Percentiles rank a stretch among this genome's conserved stretches.
phyloP scores from a whole-genome alignment of 2,888 invertebrate genomes.

The Octodonta nipae region DNA sequence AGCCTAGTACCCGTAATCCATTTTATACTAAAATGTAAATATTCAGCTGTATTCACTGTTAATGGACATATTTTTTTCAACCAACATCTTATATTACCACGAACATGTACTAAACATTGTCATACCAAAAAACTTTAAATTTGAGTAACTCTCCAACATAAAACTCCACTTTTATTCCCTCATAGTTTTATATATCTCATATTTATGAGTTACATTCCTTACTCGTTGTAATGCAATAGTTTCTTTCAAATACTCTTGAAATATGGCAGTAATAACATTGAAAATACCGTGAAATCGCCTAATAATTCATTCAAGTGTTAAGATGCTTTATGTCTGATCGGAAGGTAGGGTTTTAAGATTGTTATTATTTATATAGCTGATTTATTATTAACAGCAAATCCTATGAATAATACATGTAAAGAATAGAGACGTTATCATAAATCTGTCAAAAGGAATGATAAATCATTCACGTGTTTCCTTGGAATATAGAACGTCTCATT shows the following conservation, averaged over 20 bases:
- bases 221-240: conserved; percentile 10
- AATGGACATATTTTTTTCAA: too few species aligned
- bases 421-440: conserved; percentile 15
- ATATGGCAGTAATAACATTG: conserved; percentile 16
- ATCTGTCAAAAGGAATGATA: conserved; percentile 14
- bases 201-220: conserved; percentile 10
- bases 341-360: not conserved
- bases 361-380: conserved; percentile 11
- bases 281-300: conserved; percentile 14
- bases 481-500: too few species aligned
- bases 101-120: too few species aligned
- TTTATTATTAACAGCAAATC: conserved; percentile 13
- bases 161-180: too few species aligned
- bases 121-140: too few species aligned
- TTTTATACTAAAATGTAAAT: too few species aligned
- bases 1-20: too few species aligned
- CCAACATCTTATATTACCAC: too few species aligned
- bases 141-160: too few species aligned
- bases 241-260: conserved; percentile 13
- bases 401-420: conserved; percentile 15
- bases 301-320: conserved; percentile 14
- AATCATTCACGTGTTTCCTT: conserved; percentile 12
- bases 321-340: conserved; percentile 9
- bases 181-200: too few species aligned
- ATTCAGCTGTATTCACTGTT: too few species aligned